Base-by-base conservation (phyloP, 2,113 vertebrate genomes). In the Microtus richardsoni region DNA sequence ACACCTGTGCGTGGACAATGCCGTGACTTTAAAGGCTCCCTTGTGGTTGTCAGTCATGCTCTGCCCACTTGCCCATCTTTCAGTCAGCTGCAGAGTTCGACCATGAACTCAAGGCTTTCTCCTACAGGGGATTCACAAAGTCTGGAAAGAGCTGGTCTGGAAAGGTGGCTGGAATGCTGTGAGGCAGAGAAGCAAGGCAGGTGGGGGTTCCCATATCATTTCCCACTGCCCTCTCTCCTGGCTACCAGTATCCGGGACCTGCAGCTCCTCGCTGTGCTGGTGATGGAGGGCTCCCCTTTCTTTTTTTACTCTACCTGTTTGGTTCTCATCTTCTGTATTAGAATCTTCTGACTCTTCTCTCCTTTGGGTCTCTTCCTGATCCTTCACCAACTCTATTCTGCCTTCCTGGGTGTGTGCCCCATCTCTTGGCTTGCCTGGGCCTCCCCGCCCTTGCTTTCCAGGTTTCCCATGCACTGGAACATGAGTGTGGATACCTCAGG, bases 401-500 rank as follows among this genome's bases (percentile, higher is more conserved):
- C 16, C 47, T 24, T 75, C 28, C 47, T 7, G 41, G 58, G 24
- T 47, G 13, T 24, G 11, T 2, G 30, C 47, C 60, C 60, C 41
- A 24, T 58, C 14, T 2, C 22, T 21, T 60, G 30, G 49, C 30
- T 80, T 10, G 64, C 19, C 28, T 7, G 26, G 24, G 64, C 60
- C 77, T 30, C 33, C n/a, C 47, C 33, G 7, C 8, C 6, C 79
- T 58, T 36, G 21, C 41, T 73, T 66, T 36, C 58, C 33, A 33
- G 91, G 16, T 75, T n/a, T 21, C 70, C 5, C 41, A 21, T 10
- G 78, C 58, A 2, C 28, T 7, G 17, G 52, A 58, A 16, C 17
- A 3, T 2, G 28, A 77, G 21, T 10, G 16, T 10, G 4, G 2
- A 5, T 28, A 16, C 52, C 52, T 52, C 5, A 2, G n/a, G 6